Base-by-base conservation (phyloP, 2,888 invertebrate species). In the Bombylius major region DNA sequence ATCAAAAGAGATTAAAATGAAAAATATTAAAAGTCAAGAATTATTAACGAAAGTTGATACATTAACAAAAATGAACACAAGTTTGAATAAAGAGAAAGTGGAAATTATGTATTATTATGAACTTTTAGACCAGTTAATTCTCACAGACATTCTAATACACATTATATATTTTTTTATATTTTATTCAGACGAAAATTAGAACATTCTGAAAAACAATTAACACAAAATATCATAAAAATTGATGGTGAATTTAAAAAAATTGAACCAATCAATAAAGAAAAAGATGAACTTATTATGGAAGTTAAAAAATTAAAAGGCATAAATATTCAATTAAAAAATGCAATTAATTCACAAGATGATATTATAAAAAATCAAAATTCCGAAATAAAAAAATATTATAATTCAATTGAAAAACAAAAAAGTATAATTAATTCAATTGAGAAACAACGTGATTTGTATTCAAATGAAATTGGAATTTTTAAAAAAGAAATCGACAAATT, bases 181-280 rank as follows among this genome's bases (percentile, higher is more conserved):
- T 23, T 23, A 23, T 23, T 23, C 23, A 23, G 23, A 23, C 23
- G 23, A 23, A 23, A 23, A 23, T 23, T 23, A 23, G 23, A 23
- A 23, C 23, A 23, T 23, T 23, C 23, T 23, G 23, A 23, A 23
- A 23, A 23, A 23, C 23, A 23, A 23, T 23, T 23, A 23, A 23
- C 23, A 23, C 23, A 23, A 23, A 23, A 23, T 23, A 23, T 23
- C 23, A 23, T 42, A 42, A 42, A 11, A 42, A 42, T 11, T 11
- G 39, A 42, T 42, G 5, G 4, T 11, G 11, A 42, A 42, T 11
- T 42, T 42, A 8, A 11, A 42, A 14, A 66, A 6, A 69, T 68
- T 50, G 69, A 69, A 31, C 59, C 64, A 44, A 54, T 69, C 5
- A 67, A 66, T 45, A 66, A 66, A 32, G 70, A 70, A 55, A 66